Percentiles rank a stretch among this genome's conserved stretches.
Conservation (phyloP, 2,888 invertebrate genomes). For the Nemoura dubitans region DNA sequence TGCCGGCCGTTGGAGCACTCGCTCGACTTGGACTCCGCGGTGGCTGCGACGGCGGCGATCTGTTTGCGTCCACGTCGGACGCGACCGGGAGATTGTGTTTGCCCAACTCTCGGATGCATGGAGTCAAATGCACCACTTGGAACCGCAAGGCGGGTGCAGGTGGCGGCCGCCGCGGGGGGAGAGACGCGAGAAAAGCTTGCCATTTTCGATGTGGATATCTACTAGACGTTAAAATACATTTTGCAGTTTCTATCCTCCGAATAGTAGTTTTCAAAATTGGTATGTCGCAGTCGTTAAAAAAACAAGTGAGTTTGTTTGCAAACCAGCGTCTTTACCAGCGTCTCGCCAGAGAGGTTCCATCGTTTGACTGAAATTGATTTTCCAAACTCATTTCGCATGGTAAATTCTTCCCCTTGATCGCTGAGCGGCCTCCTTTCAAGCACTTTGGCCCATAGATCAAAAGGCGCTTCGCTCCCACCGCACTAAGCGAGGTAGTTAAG, state of each 20-base stretch:
- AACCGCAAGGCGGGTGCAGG: background rate
- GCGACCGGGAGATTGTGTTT: background rate
- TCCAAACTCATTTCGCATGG: slow-evolving; percentile 7
- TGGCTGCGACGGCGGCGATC: background rate
- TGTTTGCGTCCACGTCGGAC: background rate
- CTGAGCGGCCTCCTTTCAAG: background rate
- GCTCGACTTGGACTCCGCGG: too few species aligned
- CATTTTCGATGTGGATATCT: background rate
- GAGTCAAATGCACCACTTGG: background rate
- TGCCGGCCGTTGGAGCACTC: background rate
- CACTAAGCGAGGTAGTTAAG: slow-evolving; percentile 14
- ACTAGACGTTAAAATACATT: background rate
- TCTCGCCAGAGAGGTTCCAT: background rate
- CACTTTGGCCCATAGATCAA: slow-evolving; percentile 24
- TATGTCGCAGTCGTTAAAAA: background rate
- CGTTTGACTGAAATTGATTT: slow-evolving; percentile 5
- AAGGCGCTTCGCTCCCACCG: background rate
- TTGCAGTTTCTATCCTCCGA: too few species aligned
- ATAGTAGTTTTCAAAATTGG: background rate
- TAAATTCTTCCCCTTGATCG: background rate
- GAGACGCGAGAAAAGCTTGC: background rate
- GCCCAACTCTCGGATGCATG: background rate
- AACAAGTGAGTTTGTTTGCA: background rate
- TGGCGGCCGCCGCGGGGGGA: background rate
- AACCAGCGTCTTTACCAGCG: background rate